Base-by-base conservation (phyloP, 2,797 vertebrate genomes). In the Gallinago nigripennis region DNA sequence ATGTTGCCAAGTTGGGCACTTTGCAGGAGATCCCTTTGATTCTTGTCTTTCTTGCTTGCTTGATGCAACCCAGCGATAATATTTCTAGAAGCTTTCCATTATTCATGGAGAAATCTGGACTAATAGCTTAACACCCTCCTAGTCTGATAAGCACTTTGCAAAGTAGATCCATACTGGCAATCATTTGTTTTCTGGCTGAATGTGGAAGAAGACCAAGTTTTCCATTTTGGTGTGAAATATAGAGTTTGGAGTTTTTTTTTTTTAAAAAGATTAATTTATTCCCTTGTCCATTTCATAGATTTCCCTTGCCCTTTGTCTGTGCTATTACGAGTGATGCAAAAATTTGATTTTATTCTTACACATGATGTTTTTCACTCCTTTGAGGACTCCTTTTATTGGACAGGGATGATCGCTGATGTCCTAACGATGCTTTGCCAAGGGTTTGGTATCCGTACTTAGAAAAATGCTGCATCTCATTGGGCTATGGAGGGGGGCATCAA, bases 351-450 rank as follows among this genome's bases (percentile, higher is more conserved):
- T 39, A 39, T 6, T 18, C 37, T 39, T 82, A 30, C 2, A 19
- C 4, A 1, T 15, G 20, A 68, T 57, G 9, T 30, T 76, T 63
- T 35, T 50, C 18, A 65, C 8, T 57, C 6, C 4, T 89, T 33
- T 39, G 56, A 50, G n/a, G 15, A 18, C 46, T 48, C n/a, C 24
- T 61, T 54, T 85, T 54, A 18, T 10, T 51, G 16, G 9, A 24
- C 14, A 46, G 25, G 23, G 30, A 2, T 31, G 25, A 64, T 16
- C 20, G 8, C 30, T 57, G 31, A 6, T 64, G 45, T 58, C 30
- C n/a, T 0, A 2, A 0, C 3, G 28, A 35, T 20, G 16, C 12
- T 64, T 84, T 68, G n/a, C 33, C 4, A 2, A 80, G 18, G 8
- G 28, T 50, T 66, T 92, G 18, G 8, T 60, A 33, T 18, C 57